Evolutionary conservation across 2,113 vertebrate species (phyloP).

Genomic region (Mola mola): DNA sequence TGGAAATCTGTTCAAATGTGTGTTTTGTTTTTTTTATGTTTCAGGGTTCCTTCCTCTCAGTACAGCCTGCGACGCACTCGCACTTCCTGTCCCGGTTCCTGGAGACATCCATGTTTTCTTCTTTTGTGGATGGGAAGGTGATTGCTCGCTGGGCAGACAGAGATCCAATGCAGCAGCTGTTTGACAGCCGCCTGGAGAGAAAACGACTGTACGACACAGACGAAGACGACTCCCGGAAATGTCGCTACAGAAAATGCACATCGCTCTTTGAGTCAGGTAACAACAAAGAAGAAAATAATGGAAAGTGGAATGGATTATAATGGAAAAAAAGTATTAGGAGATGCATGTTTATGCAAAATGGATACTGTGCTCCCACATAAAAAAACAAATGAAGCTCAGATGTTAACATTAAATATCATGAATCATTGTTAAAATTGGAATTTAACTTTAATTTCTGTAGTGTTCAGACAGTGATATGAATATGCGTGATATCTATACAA

Average conservation of each 20-base stretch:
- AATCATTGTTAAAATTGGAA: no score
- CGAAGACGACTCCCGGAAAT: conserved; percentile 72
- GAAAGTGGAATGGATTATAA: no score
- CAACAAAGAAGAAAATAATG: no score
- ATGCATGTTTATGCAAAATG: no score
- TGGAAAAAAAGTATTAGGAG: no score
- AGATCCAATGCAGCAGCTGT: conserved; percentile 91
- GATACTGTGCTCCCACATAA: no score
- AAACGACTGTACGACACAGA: conserved; percentile 88
- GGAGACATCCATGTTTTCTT: conserved; percentile 98
- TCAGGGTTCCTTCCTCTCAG: conserved; percentile 95
- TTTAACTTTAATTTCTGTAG: no score
- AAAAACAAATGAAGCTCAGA: no score
- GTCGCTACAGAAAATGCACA: conserved; percentile 90
- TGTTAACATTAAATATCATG: no score
- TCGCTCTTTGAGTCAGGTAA: conserved; percentile 92
- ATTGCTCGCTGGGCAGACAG: conserved; percentile 96
- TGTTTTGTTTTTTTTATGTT: conserved; percentile 21
- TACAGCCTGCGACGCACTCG: conserved; percentile 90
- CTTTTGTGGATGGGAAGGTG: conserved; percentile 97
- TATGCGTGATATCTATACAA: no score
- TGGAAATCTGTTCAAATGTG: not conserved
- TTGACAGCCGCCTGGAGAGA: conserved; percentile 92
- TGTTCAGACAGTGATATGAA: no score
- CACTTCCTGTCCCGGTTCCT: conserved; percentile 96